Conservation (phyloP, 2,113 vertebrate genomes). For the Dolichallabes microphthalmus region DNA sequence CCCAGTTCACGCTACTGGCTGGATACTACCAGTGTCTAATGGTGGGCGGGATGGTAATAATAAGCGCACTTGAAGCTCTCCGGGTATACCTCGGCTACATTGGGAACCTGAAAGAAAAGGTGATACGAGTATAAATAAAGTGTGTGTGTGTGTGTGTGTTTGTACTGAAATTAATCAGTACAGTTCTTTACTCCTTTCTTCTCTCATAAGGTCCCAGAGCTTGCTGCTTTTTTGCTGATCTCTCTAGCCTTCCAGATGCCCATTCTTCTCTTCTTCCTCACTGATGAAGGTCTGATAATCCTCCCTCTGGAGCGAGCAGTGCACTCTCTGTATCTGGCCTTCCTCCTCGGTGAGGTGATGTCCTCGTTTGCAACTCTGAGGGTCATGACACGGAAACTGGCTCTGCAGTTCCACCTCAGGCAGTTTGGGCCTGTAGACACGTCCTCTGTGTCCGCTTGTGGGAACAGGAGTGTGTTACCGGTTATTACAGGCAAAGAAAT, state of each 20-base stretch:
- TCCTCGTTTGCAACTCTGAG: conserved; percentile 72
- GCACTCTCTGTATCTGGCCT: conserved; percentile 73
- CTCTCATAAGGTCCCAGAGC: conserved; percentile 76
- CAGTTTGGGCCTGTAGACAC: conserved; percentile 61
- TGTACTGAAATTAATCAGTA: background rate
- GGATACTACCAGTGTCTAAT: conserved; percentile 81
- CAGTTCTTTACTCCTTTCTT: conserved; percentile 2
- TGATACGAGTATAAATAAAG: conserved; percentile 52
- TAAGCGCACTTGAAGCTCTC: conserved; percentile 69
- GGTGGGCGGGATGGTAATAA: conserved; percentile 71
- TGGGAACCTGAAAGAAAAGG: conserved; percentile 85
- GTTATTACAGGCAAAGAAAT: conserved; percentile 51
- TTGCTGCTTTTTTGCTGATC: conserved; percentile 82
- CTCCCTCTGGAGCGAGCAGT: conserved; percentile 76
- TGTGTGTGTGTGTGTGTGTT: conserved; percentile 17
- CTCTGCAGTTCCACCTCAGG: conserved; percentile 72
- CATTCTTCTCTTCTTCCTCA: conserved; percentile 82
- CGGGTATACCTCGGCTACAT: conserved; percentile 80
- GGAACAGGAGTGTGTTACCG: conserved; percentile 60
- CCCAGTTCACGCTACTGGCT: conserved; percentile 75
- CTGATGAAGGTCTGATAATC: conserved; percentile 67
- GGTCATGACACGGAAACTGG: conserved; percentile 76
- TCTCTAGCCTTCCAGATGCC: conserved; percentile 82
- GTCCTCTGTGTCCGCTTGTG: conserved; percentile 57
- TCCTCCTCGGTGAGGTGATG: conserved; percentile 70